Base-by-base conservation (phyloP, 2,888 invertebrate genomes). In the Pseudanteris insignis region DNA sequence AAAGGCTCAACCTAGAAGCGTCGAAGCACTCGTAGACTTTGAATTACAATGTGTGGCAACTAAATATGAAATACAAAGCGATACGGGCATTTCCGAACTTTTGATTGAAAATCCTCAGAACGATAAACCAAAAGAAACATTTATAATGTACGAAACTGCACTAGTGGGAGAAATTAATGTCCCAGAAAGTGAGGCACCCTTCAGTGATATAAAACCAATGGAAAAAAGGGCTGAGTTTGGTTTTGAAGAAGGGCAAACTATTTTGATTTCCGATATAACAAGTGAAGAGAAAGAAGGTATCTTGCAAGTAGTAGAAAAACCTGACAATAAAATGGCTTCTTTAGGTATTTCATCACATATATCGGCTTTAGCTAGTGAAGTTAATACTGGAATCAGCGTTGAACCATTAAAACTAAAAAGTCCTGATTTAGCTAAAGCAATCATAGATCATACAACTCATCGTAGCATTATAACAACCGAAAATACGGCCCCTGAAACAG, bases 361-460 rank as follows among this genome's bases (percentile, higher is more conserved):
- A 9, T 79, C 81, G 1, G 80, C 80, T 2, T 67, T 81, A 65
- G 65, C 75, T 1, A 75, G 68, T 7, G 80, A 81, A 72, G 76
- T 74, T 2, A 72, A 71, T 14, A 44, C 75, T 1, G 74, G 77
- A 14, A 74, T 70, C 30, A 74, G 72, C 28, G 29, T 73, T 7
- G 71, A 64, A 4, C 69, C 72, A 26, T 73, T 81, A 15, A 70
- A 77, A 63, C 69, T 75, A 29, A 73, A 79, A 67, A 67, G 69
- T 46, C 81, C 82, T n/a, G 74, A 81, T 59, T 71, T 77, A 48
- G 81, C 77, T 21, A 83, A 78, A 69, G 88, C 88, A 10, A 83
- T 83, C 29, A 69, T 81, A 2, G 83, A 84, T 67, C 85, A 85
- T 37, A 81, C 84, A 72, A 81, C 84, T 51, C 83, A 84, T 47